A percentile compares a stretch with the other conserved stretches of the same genome.
phyloP scores from a whole-genome alignment of 2,797 vertebrate genomes.

The Ptychobarbus kaznakovi region DNA sequence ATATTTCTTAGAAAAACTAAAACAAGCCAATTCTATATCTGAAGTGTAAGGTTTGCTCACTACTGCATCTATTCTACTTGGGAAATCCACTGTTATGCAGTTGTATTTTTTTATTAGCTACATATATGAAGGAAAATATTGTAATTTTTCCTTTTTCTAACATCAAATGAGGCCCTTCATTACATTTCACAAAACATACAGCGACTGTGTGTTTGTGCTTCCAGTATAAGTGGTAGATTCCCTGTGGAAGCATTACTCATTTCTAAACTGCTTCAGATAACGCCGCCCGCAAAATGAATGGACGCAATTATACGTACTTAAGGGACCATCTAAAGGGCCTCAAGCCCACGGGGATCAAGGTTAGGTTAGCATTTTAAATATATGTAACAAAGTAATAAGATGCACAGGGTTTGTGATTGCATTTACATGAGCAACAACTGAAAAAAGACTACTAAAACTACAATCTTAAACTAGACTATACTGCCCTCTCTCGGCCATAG shows the following conservation, averaged over 20 bases:
- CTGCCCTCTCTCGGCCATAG: background rate
- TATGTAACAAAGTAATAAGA: background rate
- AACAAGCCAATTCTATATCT: background rate
- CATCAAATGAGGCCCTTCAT: background rate
- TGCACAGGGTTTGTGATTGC: background rate
- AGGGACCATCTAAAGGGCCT: background rate
- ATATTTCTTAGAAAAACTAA: background rate
- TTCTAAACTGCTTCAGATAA: background rate
- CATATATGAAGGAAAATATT: background rate
- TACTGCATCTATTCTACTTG: background rate
- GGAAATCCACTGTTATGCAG: background rate
- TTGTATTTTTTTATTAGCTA: background rate
- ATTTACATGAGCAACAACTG: background rate
- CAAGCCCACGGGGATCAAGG: background rate
- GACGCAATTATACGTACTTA: conserved; percentile 2
- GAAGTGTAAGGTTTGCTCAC: background rate
- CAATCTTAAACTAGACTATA: background rate
- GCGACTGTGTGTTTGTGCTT: background rate
- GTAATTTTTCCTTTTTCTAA: background rate
- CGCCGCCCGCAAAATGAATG: background rate
- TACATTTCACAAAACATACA: conserved; percentile 21
- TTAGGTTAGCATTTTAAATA: background rate
- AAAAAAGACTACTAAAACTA: background rate
- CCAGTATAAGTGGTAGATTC: background rate
- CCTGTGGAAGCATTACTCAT: conserved; percentile 8